Evolutionary conservation across 2,113 vertebrate genomes (phyloP).

Genomic region (Nymphicus hollandicus): DNA sequence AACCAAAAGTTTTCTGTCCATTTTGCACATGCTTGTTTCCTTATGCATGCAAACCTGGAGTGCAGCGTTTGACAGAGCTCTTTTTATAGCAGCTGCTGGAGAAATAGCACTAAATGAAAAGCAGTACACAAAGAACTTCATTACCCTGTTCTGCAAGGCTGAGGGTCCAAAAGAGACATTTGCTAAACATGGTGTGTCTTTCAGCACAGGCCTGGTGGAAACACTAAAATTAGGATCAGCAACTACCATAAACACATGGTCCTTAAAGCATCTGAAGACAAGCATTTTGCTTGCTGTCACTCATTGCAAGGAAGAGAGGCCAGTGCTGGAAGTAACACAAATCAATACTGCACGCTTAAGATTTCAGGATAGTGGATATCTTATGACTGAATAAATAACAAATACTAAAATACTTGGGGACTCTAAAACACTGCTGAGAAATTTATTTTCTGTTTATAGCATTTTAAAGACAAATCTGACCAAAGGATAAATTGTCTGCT

Average conservation of each 20-base stretch:
- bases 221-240: slow-evolving; percentile 39
- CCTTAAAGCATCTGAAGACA: not conserved
- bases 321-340: not conserved
- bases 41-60: not conserved
- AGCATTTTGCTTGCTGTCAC: not conserved
- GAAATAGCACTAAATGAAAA: slow-evolving; percentile 27
- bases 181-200: not conserved
- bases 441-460: not conserved
- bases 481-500: not conserved
- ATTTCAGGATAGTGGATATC: not conserved
- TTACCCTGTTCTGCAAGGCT: not conserved
- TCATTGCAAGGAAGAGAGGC: not conserved
- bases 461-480: not conserved
- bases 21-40: not conserved
- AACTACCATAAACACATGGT: not conserved
- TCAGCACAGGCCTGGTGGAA: not conserved
- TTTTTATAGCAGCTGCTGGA: slow-evolving; percentile 10
- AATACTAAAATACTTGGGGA: not conserved
- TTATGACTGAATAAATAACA: not conserved
- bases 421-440: not conserved
- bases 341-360: not conserved
- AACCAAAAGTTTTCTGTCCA: not conserved
- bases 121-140: not conserved
- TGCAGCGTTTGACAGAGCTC: not conserved
- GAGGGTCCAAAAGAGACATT: not conserved